These are phyloP conservation scores for Microctonus brassicae DNA, from an alignment of 2,888 invertebrate species.

Conservation along the genomic window DNA sequence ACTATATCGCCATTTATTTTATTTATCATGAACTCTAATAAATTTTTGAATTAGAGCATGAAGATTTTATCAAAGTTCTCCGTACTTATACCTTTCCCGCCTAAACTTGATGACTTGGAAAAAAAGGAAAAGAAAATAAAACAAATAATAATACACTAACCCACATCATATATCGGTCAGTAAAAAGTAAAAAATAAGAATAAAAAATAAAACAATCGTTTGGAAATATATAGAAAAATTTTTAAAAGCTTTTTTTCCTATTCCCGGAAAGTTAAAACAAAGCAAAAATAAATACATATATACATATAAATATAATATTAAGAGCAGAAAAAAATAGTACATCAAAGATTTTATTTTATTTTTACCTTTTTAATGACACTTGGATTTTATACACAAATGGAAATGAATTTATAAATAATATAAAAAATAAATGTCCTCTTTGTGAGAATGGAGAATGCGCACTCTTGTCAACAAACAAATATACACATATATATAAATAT, in stretches of 20 bases:
- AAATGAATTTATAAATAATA: not conserved
- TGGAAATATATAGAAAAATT: conserved; percentile 30
- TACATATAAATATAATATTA: too few relatives aligned
- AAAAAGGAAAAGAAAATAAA: not conserved
- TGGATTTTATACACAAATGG: not conserved
- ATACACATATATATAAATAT: not conserved
- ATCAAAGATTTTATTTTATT: not conserved
- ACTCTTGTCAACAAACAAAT: not conserved
- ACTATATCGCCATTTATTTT: too few relatives aligned
- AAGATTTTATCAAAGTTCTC: not conserved
- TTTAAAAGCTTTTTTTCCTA: conserved; percentile 45
- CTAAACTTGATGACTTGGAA: not conserved
- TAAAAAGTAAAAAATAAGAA: not conserved
- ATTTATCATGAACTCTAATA: not conserved
- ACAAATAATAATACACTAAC: not conserved
- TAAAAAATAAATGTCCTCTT: not conserved
- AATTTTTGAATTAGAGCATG: not conserved
- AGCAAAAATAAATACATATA: not conserved
- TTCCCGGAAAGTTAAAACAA: not conserved
- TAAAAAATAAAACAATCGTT: conserved; percentile 40
- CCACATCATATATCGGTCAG: not conserved
- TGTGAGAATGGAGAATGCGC: not conserved
- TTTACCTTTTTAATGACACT: not conserved
- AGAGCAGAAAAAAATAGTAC: not conserved
- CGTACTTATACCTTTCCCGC: not conserved